Conservation (phyloP, 2,888 invertebrate species). For the Branchinecta sandiegonensis region DNA sequence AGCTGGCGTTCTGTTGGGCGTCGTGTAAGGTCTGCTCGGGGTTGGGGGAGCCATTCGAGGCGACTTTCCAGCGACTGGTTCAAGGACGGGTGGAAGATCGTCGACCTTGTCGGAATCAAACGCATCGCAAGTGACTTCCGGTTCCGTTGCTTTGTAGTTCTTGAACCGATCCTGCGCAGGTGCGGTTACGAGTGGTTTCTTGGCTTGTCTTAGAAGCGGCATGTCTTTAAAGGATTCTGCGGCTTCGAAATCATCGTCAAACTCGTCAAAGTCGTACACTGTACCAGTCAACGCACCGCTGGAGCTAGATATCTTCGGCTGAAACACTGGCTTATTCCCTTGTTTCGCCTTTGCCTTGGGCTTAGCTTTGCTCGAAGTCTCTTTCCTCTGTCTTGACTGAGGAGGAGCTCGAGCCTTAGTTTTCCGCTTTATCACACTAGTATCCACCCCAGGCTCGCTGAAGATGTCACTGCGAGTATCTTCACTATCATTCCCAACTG, state of each 20-base stretch:
- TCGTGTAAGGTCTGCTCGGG: neutral
- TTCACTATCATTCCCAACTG: slow-evolving; percentile 12
- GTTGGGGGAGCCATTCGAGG: slow-evolving; percentile 12
- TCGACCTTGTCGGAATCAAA: neutral
- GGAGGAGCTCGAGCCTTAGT: no score
- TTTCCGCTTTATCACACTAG: neutral
- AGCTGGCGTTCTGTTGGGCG: slow-evolving; percentile 9
- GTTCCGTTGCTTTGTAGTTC: neutral
- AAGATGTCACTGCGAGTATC: slow-evolving; percentile 5
- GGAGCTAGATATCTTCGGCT: slow-evolving; percentile 50
- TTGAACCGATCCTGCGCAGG: neutral
- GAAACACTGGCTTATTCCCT: slow-evolving; percentile 42
- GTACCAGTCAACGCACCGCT: slow-evolving; percentile 41
- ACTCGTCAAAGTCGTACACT: slow-evolving; percentile 71
- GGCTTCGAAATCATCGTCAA: slow-evolving; percentile 45
- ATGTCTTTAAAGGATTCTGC: slow-evolving; percentile 16
- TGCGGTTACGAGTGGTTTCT: neutral
- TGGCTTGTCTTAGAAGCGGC: neutral
- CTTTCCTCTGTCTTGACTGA: slow-evolving; percentile 28
- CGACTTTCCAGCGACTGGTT: slow-evolving; percentile 1
- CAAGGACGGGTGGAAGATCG: slow-evolving; percentile 2
- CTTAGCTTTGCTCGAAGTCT: slow-evolving; percentile 40
- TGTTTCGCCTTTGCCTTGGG: slow-evolving; percentile 32
- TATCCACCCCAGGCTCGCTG: neutral
- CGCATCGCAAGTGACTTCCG: neutral